These are phyloP conservation scores for Electrophaes corylata DNA, from an alignment of 2,888 invertebrate genomes.

Conservation along the genomic window DNA sequence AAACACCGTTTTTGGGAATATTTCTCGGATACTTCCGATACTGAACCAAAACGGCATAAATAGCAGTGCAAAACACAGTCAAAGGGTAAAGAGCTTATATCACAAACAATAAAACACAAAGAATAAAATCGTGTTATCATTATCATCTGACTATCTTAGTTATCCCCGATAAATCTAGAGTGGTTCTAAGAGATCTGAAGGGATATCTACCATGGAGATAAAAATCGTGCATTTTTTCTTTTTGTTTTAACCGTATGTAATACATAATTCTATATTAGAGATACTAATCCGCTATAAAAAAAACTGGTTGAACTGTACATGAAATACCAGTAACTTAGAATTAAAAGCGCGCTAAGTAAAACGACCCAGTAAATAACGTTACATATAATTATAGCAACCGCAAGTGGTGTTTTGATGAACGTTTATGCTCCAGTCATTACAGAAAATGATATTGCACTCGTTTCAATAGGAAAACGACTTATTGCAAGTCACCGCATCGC, in stretches of 20 bases:
- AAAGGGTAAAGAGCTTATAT: too few species aligned
- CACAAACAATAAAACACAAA: too few species aligned
- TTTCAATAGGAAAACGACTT: slow-evolving; percentile 24
- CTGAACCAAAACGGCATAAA: too few species aligned
- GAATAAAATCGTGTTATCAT: too few species aligned
- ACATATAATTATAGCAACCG: slow-evolving; percentile 8
- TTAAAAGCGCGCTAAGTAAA: background rate
- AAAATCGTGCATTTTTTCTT: too few species aligned
- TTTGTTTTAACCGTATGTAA: background rate
- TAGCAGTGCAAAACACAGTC: too few species aligned
- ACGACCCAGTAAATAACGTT: slow-evolving; percentile 2
- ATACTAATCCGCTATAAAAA: background rate
- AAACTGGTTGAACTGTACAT: background rate
- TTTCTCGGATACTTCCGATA: too few species aligned
- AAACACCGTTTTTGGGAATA: too few species aligned
- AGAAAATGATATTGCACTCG: slow-evolving; percentile 32
- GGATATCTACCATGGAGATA: too few species aligned
- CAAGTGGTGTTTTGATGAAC: slow-evolving; percentile 20
- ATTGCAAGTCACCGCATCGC: slow-evolving; percentile 40
- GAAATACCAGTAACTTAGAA: background rate
- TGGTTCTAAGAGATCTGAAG: too few species aligned
- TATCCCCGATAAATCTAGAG: too few species aligned
- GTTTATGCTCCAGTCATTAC: slow-evolving; percentile 18
- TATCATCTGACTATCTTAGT: too few species aligned
- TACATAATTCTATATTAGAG: background rate